phyloP scores from a whole-genome alignment of 2,888 invertebrate species.

The Aquatica leii region DNA sequence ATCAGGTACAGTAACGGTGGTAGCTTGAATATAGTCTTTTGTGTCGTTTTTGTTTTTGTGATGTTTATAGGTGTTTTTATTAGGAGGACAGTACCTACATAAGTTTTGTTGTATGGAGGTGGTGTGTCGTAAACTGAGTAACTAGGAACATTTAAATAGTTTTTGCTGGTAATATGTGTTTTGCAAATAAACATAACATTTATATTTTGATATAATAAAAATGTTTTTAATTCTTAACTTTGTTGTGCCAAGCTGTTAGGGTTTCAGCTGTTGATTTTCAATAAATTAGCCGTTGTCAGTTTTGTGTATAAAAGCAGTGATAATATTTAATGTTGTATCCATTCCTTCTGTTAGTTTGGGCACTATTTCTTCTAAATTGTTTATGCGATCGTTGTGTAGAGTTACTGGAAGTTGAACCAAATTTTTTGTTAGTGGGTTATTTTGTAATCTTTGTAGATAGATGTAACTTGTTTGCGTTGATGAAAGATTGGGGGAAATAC shows the following conservation, averaged over 20 bases:
- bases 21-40: constrained; percentile 14
- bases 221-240: constrained; percentile 16
- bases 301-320: constrained; percentile 9
- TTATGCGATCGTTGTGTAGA: not conserved
- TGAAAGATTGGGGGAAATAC: not conserved
- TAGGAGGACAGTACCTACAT: not conserved
- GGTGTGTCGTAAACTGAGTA: constrained; percentile 6
- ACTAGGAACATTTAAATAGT: constrained; percentile 7
- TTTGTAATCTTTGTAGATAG: constrained; percentile 13
- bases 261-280: constrained; percentile 16
- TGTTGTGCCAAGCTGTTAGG: constrained; percentile 17
- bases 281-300: constrained; percentile 9
- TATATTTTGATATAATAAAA: constrained; percentile 16
- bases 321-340: constrained; percentile 14
- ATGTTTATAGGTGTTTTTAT: not conserved
- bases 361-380: constrained; percentile 10
- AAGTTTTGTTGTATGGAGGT: constrained; percentile 10
- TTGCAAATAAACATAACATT: constrained; percentile 17
- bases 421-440: not conserved
- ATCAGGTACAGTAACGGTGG: constrained; percentile 9
- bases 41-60: not conserved
- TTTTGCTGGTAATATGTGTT: constrained; percentile 13
- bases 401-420: not conserved
- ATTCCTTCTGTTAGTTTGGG: constrained; percentile 7
- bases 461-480: constrained; percentile 1